A percentile compares a stretch with the other conserved stretches of the same genome.
phyloP scores from a whole-genome alignment of 2,113 vertebrate species.

The human (Homo sapiens) region GRCh38 chr2:194518501-194519000 shows the following conservation, averaged over 20 bases:
- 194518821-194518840: background rate
- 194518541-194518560: background rate
- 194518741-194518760: background rate
- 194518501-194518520: background rate
- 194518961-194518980: background rate
- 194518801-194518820: background rate
- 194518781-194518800: background rate
- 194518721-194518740: background rate
- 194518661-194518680: background rate
- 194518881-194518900: background rate
- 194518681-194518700: background rate
- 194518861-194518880: background rate
- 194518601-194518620: background rate
- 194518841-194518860: background rate
- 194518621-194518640: background rate
- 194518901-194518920: background rate
- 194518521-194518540: background rate
- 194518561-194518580: background rate
- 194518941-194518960: background rate
- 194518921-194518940: background rate
- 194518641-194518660: no score
- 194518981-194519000: background rate
- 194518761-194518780: background rate
- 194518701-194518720: background rate
- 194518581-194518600: background rate